These are phyloP conservation scores for Acrocyrtus sp. DNA, from an alignment of 2,888 invertebrate genomes.

Conservation along the genomic window DNA sequence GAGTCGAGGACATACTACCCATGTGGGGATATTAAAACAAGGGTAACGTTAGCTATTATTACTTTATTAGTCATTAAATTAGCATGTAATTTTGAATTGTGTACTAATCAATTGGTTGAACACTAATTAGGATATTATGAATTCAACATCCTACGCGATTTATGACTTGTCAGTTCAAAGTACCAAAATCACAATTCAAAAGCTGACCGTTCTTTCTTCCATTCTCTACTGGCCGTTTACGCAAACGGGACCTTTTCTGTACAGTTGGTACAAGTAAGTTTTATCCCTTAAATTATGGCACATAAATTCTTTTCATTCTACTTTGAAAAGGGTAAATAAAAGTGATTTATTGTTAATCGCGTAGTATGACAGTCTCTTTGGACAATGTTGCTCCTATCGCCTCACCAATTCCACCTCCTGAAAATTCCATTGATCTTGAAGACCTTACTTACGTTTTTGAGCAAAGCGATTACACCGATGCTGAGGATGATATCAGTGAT, in stretches of 20 bases:
- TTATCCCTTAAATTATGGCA: constrained; percentile 1
- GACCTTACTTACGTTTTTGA: constrained; percentile 61
- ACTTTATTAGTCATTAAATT: too few relatives aligned
- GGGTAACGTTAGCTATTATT: constrained; percentile 31
- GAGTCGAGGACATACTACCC: constrained; percentile 53
- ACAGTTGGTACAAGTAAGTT: constrained; percentile 62
- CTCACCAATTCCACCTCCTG: constrained; percentile 43
- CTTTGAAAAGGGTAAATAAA: too few relatives aligned
- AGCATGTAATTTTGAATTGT: too few relatives aligned
- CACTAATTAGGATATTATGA: constrained; percentile 58
- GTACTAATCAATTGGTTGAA: too few relatives aligned
- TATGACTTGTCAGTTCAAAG: constrained; percentile 55
- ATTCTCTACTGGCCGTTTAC: constrained; percentile 63
- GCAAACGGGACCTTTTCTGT: constrained; percentile 54
- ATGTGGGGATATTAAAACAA: constrained; percentile 54
- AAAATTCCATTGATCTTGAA: constrained; percentile 61
- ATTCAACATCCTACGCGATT: constrained; percentile 60
- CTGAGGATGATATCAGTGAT: constrained; percentile 60
- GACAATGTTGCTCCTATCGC: constrained; percentile 37
- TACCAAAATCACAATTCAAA: constrained; percentile 46
- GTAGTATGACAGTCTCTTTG: constrained; percentile 57
- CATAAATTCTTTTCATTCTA: too few relatives aligned
- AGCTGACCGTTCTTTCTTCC: constrained; percentile 56
- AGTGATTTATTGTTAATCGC: background rate
- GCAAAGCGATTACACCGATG: constrained; percentile 59